Evolutionary conservation across 2,888 invertebrate species (phyloP), one percentile per base, ranked within the genome.

Genomic region (Gnatocerus cornutus): DNA sequence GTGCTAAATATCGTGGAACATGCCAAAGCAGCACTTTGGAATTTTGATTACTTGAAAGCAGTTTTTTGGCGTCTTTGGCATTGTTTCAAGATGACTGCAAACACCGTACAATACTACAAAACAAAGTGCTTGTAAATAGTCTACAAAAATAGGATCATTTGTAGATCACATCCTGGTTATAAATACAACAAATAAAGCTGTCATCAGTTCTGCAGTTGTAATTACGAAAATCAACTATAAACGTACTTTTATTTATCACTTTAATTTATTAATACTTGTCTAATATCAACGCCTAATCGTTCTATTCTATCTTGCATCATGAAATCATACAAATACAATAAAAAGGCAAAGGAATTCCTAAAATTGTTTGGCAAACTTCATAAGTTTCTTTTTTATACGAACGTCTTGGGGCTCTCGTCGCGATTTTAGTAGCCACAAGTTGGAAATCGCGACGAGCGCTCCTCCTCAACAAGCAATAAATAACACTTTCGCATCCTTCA

Each of bases 121-220:
- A 68, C 63, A 68, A 68, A 41, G 68, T 68, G 68, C 68, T 62
- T 68, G 63, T 68, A 68, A 68, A 68, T 56, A 27, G 68, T 48
- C 68, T 68, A 68, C 68, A 68, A 68, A 68, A 68, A 68, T 69
- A 64, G 61, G 65, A 65, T 59, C 63, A 56, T 68, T 68, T 68
- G 55, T 48, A 63, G 63, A 68, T 68, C 68, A 68, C 68, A 68
- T 68, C 14, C 67, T 62, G 29, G 52, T 59, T 16, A 43, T 56
- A 46, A 39, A 55, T 45, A 13, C 30, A 67, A 59, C 67, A 52
- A 33, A 59, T 64, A 66, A 66, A 66, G 56, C 58, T 66, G 50
- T 67, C 50, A 67, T 59, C 59, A 59, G 41, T 67, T 59, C 59
- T 59, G 67, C 52, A 58, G 10, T 52, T 30, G 43, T 41, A 66